Evolutionary conservation across 2,113 vertebrate species (phyloP), one percentile per base, ranked within the genome.

Genomic region (Apaloderma vittatum): DNA sequence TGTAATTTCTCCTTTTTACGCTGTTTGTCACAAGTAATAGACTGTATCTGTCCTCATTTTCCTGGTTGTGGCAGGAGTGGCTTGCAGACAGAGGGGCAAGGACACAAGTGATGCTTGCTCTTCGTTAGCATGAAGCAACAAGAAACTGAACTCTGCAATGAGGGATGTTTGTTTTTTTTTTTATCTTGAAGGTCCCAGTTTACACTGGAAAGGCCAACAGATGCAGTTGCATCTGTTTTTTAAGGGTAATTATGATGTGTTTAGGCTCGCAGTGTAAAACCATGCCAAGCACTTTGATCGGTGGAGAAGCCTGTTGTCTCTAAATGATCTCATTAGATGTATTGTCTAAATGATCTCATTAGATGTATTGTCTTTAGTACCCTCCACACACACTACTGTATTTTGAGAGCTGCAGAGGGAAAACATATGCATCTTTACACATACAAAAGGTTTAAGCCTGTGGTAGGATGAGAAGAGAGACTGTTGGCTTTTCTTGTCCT

Each of bases 381-480:
- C 68, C 13, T 72, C 46, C n/a, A 10, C 12, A 23, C 14, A 3
- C 0, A 4, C 12, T 12, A 1, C 20, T 59, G 62, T 40, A 5
- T 14, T 37, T 37, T 5, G 46, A 26, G n/a, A 48, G 43, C n/a
- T 8, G 5, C 1, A 0, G 32, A 45, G 12, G 30, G 54, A 40
- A 37, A 58, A 9, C 11, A 12, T 9, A 0, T 0, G 1, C 12
- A 5, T 67, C 16, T 12, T 34, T 20, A 4, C 18, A 0, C 10
- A 34, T 46, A 46, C 45, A 46, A 46, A 12, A 34, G 22, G 11
- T 10, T 46, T 45, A 36, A 59, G 19, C 12, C 45, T 30, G 32
- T n/a, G n/a, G 43, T 58, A 32, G 21, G 21, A 21, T 30, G 36
- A 16, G 22, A 57, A 32, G 24, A 16, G 12, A 32, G 21, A 7